phyloP scores from a whole-genome alignment of 1,140 invertebrate species.

The Ceratina australensis region DNA sequence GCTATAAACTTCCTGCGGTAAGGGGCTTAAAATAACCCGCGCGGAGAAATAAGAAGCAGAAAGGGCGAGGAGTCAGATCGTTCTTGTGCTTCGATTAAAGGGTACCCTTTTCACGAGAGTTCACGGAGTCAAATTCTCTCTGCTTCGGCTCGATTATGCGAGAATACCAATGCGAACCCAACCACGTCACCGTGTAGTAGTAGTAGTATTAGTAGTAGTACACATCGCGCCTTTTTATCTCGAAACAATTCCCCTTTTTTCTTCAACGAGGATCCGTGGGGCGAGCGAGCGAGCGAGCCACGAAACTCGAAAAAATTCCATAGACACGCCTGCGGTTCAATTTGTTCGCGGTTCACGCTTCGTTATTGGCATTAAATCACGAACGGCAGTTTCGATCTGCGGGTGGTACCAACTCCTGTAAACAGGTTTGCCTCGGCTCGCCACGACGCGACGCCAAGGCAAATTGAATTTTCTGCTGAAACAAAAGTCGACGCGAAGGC shows the following conservation, averaged over 20 bases:
- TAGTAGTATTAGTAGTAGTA: too few species aligned
- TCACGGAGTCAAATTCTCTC: conserved; percentile 22
- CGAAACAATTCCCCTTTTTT: background rate
- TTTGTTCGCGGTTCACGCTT: conserved; percentile 63
- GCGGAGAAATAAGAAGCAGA: conserved; percentile 34
- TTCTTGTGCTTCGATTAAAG: conserved; percentile 54
- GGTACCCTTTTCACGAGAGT: background rate
- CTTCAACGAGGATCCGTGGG: conserved; percentile 8
- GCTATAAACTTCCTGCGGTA: conserved; percentile 62
- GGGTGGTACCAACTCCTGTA: conserved; percentile 61
- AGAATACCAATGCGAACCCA: too few species aligned
- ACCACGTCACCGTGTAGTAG: too few species aligned
- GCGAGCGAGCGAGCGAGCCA: background rate
- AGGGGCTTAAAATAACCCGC: conserved; percentile 58
- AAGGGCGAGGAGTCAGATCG: conserved; percentile 33
- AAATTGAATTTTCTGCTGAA: conserved; percentile 61
- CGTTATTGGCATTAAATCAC: conserved; percentile 64
- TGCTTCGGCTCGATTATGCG: conserved; percentile 8
- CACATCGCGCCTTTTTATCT: background rate
- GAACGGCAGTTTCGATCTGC: conserved; percentile 58
- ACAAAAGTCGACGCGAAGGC: conserved; percentile 37
- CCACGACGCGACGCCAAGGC: conserved; percentile 17
- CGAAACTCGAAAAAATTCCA: conserved; percentile 51
- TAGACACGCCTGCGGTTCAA: conserved; percentile 52
- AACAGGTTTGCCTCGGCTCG: conserved; percentile 55